A percentile compares a stretch with the other conserved stretches of the same genome.
These are phyloP conservation scores for Epizoanthus ramosus DNA, from an alignment of 92 coral and sea anemone species.

Conservation along the genomic window DNA sequence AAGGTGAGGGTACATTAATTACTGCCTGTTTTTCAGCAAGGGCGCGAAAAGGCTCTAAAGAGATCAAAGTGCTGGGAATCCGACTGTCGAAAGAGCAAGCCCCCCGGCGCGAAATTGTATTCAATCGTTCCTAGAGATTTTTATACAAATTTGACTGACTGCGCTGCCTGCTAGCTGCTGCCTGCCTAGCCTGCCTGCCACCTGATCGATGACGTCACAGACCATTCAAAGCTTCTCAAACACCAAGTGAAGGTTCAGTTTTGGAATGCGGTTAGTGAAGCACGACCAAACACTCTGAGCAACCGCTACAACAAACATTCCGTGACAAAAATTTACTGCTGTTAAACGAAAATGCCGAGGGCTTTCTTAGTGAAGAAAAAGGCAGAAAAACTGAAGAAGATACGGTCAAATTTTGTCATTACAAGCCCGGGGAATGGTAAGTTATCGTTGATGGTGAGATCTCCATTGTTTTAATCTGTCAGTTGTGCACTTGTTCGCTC, in stretches of 20 bases:
- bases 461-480: neutral
- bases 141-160: conserved; percentile 36
- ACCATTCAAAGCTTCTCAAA: conserved; percentile 56
- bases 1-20: conserved; percentile 4
- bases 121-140: conserved; percentile 32
- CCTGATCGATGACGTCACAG: conserved; percentile 74
- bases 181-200: conserved; percentile 35
- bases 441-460: conserved; percentile 24
- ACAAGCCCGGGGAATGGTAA: conserved; percentile 71
- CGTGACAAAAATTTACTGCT: conserved; percentile 17
- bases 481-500: conserved; percentile 38
- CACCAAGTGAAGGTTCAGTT: conserved; percentile 39
- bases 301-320: neutral
- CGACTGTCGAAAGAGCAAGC: conserved; percentile 37
- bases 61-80: conserved; percentile 19
- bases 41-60: neutral
- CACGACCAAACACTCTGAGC: conserved; percentile 30
- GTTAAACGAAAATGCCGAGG: conserved; percentile 74
- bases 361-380: conserved; percentile 86
- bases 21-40: conserved; percentile 9
- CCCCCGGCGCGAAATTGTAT: conserved; percentile 68
- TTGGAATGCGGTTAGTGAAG: conserved; percentile 41
- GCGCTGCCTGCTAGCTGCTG: conserved; percentile 24
- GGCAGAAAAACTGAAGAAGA: conserved; percentile 63
- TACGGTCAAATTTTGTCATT: conserved; percentile 49